Base-by-base conservation (phyloP, 2,797 vertebrate genomes). In the Babyrousa celebensis region DNA sequence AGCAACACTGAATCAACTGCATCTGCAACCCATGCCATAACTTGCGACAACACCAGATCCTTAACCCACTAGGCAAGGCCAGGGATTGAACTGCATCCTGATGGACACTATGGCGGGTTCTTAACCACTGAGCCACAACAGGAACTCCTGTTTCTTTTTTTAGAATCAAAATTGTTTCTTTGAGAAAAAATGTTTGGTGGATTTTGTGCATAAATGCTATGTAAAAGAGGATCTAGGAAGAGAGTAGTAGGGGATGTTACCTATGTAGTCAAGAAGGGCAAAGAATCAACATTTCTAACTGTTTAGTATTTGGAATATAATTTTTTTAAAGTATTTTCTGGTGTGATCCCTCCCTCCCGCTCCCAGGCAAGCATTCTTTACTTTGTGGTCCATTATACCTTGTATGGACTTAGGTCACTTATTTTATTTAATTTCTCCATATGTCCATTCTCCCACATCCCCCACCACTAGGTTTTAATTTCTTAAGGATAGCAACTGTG, bases 391-490 rank as follows among this genome's bases (percentile, higher is more conserved):
- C 21, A 40, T 32, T 84, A 48, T 63, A 23, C 1, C 58, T 14
- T 93, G 5, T 83, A 27, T 62, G 83, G 27, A 83, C 52, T 36
- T 77, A 77, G 36, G 6, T 78, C n/a, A 89, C 40, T 11, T 92
- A 77, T 84, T 85, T 85, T 52, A 74, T 17, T 54, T 48, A 17
- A 17, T n/a, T 78, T 95, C 29, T 88, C 63, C 40, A 9, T 23
- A 8, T 58, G 20, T 74, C 12, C 32, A n/a, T 79, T 79, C 29
- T 18, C 11, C 6, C 68, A 2, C n/a, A 58, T 90, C 17, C 8
- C 20, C 91, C 3, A 54, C 20, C 36, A 82, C 58, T 62, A 74
- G 52, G 79, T 91, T 85, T 87, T 95, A 79, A 78, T 74, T 91
- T 85, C 71, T 95, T 62, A 91, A 96, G 17, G 2, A 29, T 54